Conservation (phyloP, 2,888 invertebrate species). For the Drosophila vallismaia region DNA sequence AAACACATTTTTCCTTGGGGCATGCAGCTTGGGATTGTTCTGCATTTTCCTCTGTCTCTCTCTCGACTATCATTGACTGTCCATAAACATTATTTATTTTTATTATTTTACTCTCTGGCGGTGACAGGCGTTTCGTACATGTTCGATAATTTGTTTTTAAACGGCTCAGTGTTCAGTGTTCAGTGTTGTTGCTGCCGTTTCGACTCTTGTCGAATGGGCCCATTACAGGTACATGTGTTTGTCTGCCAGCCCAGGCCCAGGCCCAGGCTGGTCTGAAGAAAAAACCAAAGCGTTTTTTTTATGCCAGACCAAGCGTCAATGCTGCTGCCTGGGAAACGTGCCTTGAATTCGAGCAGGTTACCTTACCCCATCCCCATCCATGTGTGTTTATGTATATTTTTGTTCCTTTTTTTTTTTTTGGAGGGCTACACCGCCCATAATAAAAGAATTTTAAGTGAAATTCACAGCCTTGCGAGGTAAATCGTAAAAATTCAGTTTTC, state of each 20-base stretch:
- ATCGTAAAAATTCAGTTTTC: constrained; percentile 75
- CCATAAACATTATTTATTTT: constrained; percentile 44
- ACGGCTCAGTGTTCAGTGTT: constrained; percentile 64
- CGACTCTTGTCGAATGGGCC: constrained; percentile 59
- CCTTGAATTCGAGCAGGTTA: constrained; percentile 64
- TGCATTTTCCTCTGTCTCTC: constrained; percentile 21
- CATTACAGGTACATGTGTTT: constrained; percentile 60
- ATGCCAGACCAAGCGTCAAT: constrained; percentile 73
- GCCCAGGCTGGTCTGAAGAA: constrained; percentile 30
- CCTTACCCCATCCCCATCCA: too few species aligned
- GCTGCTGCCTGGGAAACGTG: constrained; percentile 63
- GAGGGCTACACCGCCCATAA: constrained; percentile 58
- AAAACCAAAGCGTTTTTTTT: constrained; percentile 48
- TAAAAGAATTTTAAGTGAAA: constrained; percentile 77
- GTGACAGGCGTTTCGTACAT: constrained; percentile 70
- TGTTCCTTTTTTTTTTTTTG: neutral
- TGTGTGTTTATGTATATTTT: constrained; percentile 33
- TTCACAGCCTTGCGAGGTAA: constrained; percentile 72
- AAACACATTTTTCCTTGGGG: constrained; percentile 27
- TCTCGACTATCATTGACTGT: constrained; percentile 54
- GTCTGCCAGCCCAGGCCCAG: neutral
- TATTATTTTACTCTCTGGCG: constrained; percentile 53
- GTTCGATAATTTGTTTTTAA: constrained; percentile 78
- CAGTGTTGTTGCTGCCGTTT: constrained; percentile 41
- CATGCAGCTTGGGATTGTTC: constrained; percentile 14